Evolutionary conservation across 2,797 vertebrate species (phyloP).

Genomic region (Chelon auratus): DNA sequence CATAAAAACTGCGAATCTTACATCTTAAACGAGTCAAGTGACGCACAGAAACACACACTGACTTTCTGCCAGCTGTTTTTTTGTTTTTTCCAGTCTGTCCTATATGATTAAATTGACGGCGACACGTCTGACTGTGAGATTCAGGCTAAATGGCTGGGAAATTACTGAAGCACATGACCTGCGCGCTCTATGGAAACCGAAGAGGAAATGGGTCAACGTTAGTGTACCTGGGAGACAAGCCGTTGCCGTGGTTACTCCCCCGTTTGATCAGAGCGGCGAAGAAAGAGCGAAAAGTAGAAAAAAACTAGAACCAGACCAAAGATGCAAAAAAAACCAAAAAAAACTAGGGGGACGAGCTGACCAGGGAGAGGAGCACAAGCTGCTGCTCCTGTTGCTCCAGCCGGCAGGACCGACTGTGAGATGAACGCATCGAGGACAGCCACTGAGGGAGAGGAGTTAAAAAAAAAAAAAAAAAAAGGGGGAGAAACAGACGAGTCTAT

Average conservation of each 20-base stretch:
- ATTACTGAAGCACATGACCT: slow-evolving; percentile 36
- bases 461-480: neutral
- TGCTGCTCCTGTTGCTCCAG: slow-evolving; percentile 40
- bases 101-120: neutral
- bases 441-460: slow-evolving; percentile 57
- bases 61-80: neutral
- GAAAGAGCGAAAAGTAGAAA: neutral
- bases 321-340: too few species aligned
- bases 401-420: slow-evolving; percentile 35
- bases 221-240: slow-evolving; percentile 35
- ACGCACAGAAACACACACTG: neutral
- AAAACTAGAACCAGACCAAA: neutral
- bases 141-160: slow-evolving; percentile 18
- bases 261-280: neutral
- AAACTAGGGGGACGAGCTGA: slow-evolving; percentile 12
- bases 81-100: neutral
- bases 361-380: slow-evolving; percentile 1
- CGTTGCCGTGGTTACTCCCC: slow-evolving; percentile 36
- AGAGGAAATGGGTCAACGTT: slow-evolving; percentile 53
- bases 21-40: neutral
- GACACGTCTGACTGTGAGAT: neutral
- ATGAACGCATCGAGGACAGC: slow-evolving; percentile 74
- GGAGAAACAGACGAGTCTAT: slow-evolving; percentile 60
- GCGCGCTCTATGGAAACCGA: slow-evolving; percentile 5
- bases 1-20: neutral